Conservation (phyloP, 2,113 vertebrate genomes). For the Oryzias woworae region DNA sequence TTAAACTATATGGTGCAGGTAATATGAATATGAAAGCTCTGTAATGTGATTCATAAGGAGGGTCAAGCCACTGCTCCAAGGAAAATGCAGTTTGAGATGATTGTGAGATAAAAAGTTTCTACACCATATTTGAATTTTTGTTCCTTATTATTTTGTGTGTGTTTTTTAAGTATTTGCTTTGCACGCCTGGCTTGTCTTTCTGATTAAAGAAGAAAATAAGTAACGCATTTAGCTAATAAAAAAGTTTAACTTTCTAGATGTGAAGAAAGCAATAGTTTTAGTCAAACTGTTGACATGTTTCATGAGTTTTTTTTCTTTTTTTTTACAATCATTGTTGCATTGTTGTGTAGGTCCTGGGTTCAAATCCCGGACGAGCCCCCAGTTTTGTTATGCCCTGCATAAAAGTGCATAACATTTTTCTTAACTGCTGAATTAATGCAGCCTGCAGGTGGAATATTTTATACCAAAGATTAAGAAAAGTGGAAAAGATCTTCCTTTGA, state of each 20-base stretch:
- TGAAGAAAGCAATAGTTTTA: conserved; percentile 92
- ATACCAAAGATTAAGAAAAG: conserved; percentile 97
- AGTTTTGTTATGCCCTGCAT: no score
- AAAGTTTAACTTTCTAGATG: conserved; percentile 86
- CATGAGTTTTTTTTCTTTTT: conserved; percentile 85
- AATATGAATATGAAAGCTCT: conserved; percentile 58
- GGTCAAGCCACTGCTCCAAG: conserved; percentile 83
- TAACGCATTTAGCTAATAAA: conserved; percentile 64
- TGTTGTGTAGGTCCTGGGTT: no score
- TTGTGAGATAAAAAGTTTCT: conserved; percentile 83
- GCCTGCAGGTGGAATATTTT: conserved; percentile 96
- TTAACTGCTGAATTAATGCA: conserved; percentile 95
- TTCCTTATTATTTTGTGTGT: conserved; percentile 79
- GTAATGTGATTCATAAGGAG: conserved; percentile 70
- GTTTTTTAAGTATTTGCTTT: conserved; percentile 87
- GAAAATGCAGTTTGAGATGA: conserved; percentile 84
- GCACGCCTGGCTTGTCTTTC: conserved; percentile 95
- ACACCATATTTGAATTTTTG: conserved; percentile 81
- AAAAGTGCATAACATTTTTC: conserved; percentile 17
- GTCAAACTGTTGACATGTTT: conserved; percentile 97
- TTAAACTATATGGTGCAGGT: conserved; percentile 86
- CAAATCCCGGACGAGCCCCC: no score
- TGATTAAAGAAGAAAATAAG: conserved; percentile 78
- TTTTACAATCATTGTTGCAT: no score
- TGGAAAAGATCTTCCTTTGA: conserved; percentile 63